phyloP scores from a whole-genome alignment of 2,113 vertebrate genomes.

The Bostrychus sinensis region DNA sequence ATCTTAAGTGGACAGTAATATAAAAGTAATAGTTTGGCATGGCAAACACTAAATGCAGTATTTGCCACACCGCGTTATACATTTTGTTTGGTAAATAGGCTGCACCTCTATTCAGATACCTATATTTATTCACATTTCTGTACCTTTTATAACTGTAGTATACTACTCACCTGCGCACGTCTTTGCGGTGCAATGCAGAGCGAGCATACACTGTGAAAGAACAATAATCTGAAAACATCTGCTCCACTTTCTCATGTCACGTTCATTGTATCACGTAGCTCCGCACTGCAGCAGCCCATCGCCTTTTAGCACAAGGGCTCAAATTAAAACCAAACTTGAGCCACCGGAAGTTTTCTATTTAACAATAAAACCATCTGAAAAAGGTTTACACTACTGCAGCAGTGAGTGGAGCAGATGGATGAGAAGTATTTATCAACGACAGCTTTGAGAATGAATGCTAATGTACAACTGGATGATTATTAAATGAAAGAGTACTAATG shows the following conservation, averaged over 20 bases:
- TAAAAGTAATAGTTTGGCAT: no score
- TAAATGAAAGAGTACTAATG: no score
- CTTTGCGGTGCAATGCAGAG: neutral
- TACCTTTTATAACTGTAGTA: conserved; percentile 3
- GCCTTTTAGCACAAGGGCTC: neutral
- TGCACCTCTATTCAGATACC: no score
- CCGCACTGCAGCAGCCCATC: neutral
- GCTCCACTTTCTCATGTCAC: neutral
- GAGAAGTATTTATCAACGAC: neutral
- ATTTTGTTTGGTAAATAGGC: no score
- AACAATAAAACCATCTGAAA: neutral
- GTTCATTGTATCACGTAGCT: neutral
- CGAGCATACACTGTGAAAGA: neutral
- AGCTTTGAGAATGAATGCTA: no score
- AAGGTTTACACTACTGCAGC: neutral
- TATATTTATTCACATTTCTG: neutral
- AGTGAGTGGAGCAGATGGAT: neutral
- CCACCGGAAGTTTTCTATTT: neutral
- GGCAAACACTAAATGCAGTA: no score
- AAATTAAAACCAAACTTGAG: neutral
- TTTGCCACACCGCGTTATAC: no score
- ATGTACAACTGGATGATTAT: no score
- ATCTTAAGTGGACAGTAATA: no score
- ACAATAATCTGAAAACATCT: neutral
- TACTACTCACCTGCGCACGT: neutral